Evolutionary conservation across 2,888 invertebrate species (phyloP), one percentile per base, ranked within the genome.

Genomic region (Oscheius sp.): DNA sequence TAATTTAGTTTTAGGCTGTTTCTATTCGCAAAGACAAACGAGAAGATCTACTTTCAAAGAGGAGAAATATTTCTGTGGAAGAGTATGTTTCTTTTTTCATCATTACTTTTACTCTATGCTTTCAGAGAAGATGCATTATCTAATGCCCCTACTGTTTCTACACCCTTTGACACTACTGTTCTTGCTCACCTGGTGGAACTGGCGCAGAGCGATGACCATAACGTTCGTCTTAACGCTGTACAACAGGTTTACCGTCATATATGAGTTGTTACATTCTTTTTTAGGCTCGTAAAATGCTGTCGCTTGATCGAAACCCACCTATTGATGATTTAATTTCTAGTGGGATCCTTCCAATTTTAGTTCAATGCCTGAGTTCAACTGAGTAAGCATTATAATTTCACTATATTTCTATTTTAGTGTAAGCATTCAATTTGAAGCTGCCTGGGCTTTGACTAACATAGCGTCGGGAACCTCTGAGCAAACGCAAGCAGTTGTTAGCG

Each of bases 381-480:
- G 73, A 74, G 76, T 74, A 36, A 67, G 72, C 30, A 3, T 20
- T 17, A 47, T n/a, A 9, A 6, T 8, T n/a, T n/a, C n/a, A n/a
- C n/a, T 61, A 9, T 41, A 12, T 47, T 20, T 22, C 14, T 30
- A 51, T 75, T 83, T 69, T 67, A 85, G 85, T 54, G 74, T 82
- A 6, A 82, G 75, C 44, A 73, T 86, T 51, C 88, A 96, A 93
- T 98, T 98, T 88, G 97, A 98, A 89, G 95, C 97, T 64, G 96
- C 97, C 54, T 98, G 97, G 97, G 95, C 96, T 2, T 88, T 98
- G 80, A 98, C 97, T 74, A 98, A 98, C 88, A 95, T 98, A 85
- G 97, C 97, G 1, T 95, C 95, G 0, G 97, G 97, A 22, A 95
- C 95, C 1, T 94, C 95, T 17, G 91, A 92, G 77, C 97, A 98